Evolutionary conservation across 2,888 invertebrate genomes (phyloP).

Genomic region (Rhingia campestris): DNA sequence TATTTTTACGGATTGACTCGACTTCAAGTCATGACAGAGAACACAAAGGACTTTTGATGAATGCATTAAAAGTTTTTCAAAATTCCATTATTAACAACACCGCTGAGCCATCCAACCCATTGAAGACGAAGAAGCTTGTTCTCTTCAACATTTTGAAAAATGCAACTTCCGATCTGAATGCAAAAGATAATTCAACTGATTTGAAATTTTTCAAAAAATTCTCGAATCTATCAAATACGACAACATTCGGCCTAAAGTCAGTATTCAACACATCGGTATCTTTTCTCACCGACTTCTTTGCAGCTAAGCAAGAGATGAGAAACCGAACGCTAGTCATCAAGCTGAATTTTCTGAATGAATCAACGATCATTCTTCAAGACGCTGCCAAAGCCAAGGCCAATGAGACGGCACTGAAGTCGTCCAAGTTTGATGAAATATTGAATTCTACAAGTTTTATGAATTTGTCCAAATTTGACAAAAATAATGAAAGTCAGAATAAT

Average conservation of each 20-base stretch:
- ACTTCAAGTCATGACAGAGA: no score
- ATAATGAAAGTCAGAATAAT: no score
- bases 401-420: constrained; percentile 3
- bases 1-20: no score
- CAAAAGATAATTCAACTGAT: no score
- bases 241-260: neutral
- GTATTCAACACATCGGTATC: constrained; percentile 11
- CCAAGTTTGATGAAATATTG: neutral
- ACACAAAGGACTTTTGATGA: no score
- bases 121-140: constrained; percentile 4
- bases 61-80: no score
- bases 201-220: constrained; percentile 6
- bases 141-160: constrained; percentile 4
- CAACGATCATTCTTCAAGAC: neutral
- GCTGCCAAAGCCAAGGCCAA: constrained; percentile 19
- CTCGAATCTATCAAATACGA: constrained; percentile 2
- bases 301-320: constrained; percentile 12
- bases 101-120: neutral
- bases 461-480: neutral
- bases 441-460: neutral
- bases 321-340: constrained; percentile 20
- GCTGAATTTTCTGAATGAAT: constrained; percentile 25
- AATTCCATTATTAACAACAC: no score
- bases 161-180: neutral
- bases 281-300: constrained; percentile 1